A percentile compares a stretch with the other conserved stretches of the same genome.
These are phyloP conservation scores for Horisme vitalbata DNA, from an alignment of 2,888 invertebrate species.

Conservation along the genomic window DNA sequence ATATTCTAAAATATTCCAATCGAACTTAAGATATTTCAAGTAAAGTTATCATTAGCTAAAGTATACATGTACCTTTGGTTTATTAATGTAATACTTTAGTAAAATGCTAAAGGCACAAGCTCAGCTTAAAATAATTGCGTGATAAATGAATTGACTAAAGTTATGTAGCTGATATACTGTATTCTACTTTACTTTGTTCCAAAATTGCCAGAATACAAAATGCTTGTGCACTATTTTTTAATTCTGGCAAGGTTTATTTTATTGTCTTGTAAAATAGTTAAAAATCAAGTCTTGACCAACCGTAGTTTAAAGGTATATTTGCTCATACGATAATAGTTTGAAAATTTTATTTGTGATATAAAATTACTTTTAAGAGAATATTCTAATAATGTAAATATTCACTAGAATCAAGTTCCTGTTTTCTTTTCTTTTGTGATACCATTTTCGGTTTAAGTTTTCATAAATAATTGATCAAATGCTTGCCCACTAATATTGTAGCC, in stretches of 20 bases:
- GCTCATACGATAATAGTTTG: slow-evolving; percentile 74
- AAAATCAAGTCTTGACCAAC: slow-evolving; percentile 67
- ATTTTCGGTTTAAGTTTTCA: slow-evolving; percentile 42
- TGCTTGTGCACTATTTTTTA: slow-evolving; percentile 4
- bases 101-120: too few species aligned
- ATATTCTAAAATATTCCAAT: too few species aligned
- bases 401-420: slow-evolving; percentile 61
- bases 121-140: too few species aligned
- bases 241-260: slow-evolving; percentile 8
- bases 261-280: slow-evolving; percentile 35
- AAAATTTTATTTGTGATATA: slow-evolving; percentile 75
- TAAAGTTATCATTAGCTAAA: too few species aligned
- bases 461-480: slow-evolving; percentile 58
- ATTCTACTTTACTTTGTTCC: slow-evolving; percentile 11
- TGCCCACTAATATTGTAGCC: slow-evolving; percentile 70
- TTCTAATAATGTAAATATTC: slow-evolving; percentile 60
- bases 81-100: too few species aligned
- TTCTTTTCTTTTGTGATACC: slow-evolving; percentile 46
- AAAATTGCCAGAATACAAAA: slow-evolving; percentile 6
- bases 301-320: slow-evolving; percentile 69
- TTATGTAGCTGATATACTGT: slow-evolving; percentile 1
- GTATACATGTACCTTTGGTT: too few species aligned
- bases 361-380: slow-evolving; percentile 38
- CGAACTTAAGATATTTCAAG: too few species aligned
- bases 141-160: too few species aligned